Base-by-base conservation (phyloP, 2,113 vertebrate species). In the Tor tambroides region DNA sequence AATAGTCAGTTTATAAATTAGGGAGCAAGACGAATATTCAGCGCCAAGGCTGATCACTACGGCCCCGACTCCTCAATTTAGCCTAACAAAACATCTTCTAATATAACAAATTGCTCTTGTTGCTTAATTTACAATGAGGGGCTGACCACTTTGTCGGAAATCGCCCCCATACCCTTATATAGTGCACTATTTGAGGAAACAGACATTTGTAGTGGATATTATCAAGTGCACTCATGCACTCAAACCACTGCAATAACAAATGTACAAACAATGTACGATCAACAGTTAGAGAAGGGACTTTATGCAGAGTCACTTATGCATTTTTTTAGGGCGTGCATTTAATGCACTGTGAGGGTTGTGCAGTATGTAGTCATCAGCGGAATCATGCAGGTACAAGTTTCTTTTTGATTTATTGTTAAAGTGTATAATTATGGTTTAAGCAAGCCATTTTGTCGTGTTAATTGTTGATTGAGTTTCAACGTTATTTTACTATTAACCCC, bases 1-100 rank as follows among this genome's bases (percentile, higher is more conserved):
- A 28, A 38, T 65, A 79, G 49, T 54, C 28, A 56, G 28, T 56
- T 79, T 56, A 4, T 75, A 43, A 75, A 75, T 75, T 75, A 46
- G 38, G 5, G 21, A 1, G 38, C n/a, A 43, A 43, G 23, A 23
- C 43, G 38, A 43, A 74, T 74, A 74, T 74, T 74, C 11, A 23
- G 9, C 1, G 0, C 12, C 3, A 15, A 41, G 41, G 6, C 41
- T 43, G 72, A 75, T 75, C 72, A 75, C 12, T 14, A n/a, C 5
- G 10, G 71, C 21, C 32, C 9, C 12, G 10, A n/a, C 71, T 75
- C 12, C 71, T 26, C 9, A 74, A 74, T 74, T 74, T 74, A 74
- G 71, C 19, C 69, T 72, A 12, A 38, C 72, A 46, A 75, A 26
- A 75, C 11, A 5, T 72, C 21, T 71, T 7, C 3, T 23, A 23